Evolutionary conservation across 1,140 invertebrate species (phyloP).

Genomic region (Drosophila azteca): DNA sequence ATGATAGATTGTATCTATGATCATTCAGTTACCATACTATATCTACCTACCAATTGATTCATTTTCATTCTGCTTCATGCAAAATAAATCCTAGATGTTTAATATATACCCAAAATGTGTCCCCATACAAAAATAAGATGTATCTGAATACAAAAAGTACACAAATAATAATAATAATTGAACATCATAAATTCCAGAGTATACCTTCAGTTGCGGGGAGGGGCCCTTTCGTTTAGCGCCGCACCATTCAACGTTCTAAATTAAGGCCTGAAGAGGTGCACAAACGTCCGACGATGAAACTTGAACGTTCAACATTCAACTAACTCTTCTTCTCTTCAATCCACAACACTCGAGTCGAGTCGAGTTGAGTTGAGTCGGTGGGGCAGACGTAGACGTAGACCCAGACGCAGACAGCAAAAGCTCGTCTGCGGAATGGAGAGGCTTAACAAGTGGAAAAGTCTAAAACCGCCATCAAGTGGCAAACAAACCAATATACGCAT

Average conservation of each 20-base stretch:
- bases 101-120: no score
- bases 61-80: no score
- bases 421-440: constrained; percentile 67
- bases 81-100: no score
- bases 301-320: constrained; percentile 42
- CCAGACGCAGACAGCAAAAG: constrained; percentile 27
- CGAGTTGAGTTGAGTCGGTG: constrained; percentile 14
- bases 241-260: constrained; percentile 61
- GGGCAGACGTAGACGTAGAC: not conserved
- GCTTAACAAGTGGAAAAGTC: constrained; percentile 77
- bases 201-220: no score
- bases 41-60: no score
- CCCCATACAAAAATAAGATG: no score
- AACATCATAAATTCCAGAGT: no score
- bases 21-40: no score
- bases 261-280: constrained; percentile 66
- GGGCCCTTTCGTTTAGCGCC: constrained; percentile 19
- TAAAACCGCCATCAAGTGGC: constrained; percentile 74
- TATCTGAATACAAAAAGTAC: no score
- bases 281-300: constrained; percentile 32
- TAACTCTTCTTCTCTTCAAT: constrained; percentile 6
- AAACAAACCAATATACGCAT: constrained; percentile 54
- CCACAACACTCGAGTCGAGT: constrained; percentile 5
- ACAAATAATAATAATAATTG: no score
- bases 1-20: no score